A percentile compares a stretch with the other conserved stretches of the same genome.
Evolutionary conservation across 2,113 vertebrate species (phyloP).

Genomic region (Lagenorhynchus albirostris): DNA sequence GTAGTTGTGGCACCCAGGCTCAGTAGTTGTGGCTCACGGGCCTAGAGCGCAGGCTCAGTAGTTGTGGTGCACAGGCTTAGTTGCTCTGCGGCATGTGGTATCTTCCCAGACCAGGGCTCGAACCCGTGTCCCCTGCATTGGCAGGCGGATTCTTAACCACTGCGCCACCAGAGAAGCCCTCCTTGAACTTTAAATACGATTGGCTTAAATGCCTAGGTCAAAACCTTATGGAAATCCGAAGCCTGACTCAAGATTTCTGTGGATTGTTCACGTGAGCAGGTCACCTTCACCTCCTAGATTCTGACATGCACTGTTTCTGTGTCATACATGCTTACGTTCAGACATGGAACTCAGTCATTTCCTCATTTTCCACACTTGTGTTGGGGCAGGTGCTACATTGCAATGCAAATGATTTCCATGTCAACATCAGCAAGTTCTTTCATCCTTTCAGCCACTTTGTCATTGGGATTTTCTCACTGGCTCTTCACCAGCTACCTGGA

Average conservation of each 20-base stretch:
- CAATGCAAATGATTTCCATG: background rate
- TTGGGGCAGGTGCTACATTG: accelerated
- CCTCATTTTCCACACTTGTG: background rate
- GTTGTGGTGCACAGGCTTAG: too few relatives aligned
- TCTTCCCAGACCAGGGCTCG: too few relatives aligned
- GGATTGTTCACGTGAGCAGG: background rate
- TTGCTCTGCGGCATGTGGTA: too few relatives aligned
- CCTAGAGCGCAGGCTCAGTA: too few relatives aligned
- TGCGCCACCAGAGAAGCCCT: too few relatives aligned
- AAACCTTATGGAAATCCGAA: background rate
- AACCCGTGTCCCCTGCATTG: too few relatives aligned
- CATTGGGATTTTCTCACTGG: background rate
- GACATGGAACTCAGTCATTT: accelerated
- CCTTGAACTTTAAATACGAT: background rate
- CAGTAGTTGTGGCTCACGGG: too few relatives aligned
- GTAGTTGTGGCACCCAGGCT: too few relatives aligned
- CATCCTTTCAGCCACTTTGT: background rate
- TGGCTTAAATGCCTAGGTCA: background rate
- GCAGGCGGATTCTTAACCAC: too few relatives aligned
- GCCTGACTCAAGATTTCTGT: background rate
- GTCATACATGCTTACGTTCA: accelerated
- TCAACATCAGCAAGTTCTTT: background rate
- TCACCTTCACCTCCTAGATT: background rate
- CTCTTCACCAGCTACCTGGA: background rate
- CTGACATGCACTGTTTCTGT: background rate